Evolutionary conservation across 2,888 invertebrate genomes (phyloP).

Genomic region (Leptinotarsa tumamoca): DNA sequence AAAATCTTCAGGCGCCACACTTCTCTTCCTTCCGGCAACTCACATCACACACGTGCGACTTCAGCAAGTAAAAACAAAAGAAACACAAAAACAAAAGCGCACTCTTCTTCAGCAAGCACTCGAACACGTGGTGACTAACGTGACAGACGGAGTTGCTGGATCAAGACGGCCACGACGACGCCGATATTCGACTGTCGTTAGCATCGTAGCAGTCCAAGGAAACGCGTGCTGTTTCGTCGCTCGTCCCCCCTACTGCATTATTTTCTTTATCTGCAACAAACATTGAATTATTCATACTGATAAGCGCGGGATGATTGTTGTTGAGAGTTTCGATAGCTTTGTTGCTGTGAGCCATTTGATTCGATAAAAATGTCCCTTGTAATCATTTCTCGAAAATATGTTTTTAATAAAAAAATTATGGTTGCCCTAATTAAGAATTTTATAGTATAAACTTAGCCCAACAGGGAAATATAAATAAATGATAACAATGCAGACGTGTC

Average conservation of each 20-base stretch:
- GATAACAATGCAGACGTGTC: no score
- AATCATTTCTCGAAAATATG: no score
- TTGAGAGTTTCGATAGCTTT: neutral
- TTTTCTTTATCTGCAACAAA: conserved; percentile 45
- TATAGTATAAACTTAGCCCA: no score
- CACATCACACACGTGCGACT: conserved; percentile 5
- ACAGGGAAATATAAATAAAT: no score
- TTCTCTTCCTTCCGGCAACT: neutral
- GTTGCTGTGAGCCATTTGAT: conserved; percentile 1
- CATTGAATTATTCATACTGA: conserved; percentile 20
- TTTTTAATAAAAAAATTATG: no score
- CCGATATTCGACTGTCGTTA: conserved; percentile 24
- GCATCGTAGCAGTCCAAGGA: conserved; percentile 16
- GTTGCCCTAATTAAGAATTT: no score
- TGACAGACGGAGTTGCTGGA: conserved; percentile 13
- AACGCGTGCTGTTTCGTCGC: conserved; percentile 19
- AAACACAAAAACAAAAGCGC: conserved; percentile 9
- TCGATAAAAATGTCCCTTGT: neutral
- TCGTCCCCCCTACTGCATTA: conserved; percentile 43
- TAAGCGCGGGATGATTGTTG: neutral
- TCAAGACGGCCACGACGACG: conserved; percentile 29
- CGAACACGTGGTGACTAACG: conserved; percentile 26
- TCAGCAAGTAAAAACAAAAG: neutral
- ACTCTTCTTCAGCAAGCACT: conserved; percentile 18
- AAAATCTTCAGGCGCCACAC: neutral